Evolutionary conservation across 2,113 vertebrate genomes (phyloP).

Genomic region (Egretta garzetta): DNA sequence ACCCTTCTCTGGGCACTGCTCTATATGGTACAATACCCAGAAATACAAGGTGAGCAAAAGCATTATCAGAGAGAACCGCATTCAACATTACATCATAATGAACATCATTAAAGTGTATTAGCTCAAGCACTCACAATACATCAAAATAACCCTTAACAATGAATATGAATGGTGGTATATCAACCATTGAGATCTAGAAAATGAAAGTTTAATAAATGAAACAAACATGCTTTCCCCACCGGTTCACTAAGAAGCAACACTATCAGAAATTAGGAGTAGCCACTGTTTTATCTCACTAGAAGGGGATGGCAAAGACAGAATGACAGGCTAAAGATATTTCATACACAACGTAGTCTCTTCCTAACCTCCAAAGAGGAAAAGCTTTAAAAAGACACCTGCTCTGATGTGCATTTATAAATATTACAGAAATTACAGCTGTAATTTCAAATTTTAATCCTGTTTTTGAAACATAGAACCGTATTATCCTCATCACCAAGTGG

Average conservation of each 20-base stretch:
- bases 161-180: neutral
- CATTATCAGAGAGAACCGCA: neutral
- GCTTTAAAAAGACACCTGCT: neutral
- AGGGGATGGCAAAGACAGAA: neutral
- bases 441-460: neutral
- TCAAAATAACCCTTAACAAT: neutral
- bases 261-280: neutral
- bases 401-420: neutral
- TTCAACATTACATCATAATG: neutral
- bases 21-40: constrained; percentile 71
- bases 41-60: constrained; percentile 68
- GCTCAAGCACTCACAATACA: neutral
- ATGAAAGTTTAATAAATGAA: neutral
- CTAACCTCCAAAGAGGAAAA: neutral
- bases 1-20: constrained; percentile 77
- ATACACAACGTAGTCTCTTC: neutral
- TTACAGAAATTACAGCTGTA: neutral
- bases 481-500: neutral
- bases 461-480: neutral
- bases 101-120: neutral
- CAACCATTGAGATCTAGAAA: neutral
- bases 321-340: neutral
- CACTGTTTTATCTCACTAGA: neutral
- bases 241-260: neutral
- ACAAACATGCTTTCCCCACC: neutral